These are phyloP conservation scores for Dreissena polymorpha DNA, from an alignment of 1,140 invertebrate genomes.

Conservation along the genomic window DNA sequence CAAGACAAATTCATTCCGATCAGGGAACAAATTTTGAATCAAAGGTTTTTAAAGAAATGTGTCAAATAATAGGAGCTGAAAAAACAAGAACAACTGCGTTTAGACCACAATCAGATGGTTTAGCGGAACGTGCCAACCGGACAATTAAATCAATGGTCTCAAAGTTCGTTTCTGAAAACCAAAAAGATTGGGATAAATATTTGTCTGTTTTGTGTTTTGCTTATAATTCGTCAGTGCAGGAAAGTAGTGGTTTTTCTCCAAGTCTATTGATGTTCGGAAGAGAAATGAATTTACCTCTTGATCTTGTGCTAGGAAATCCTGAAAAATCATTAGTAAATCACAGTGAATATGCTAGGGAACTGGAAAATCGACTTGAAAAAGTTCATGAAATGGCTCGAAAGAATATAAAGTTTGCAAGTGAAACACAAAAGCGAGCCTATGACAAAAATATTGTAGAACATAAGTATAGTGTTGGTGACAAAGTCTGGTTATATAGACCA, in stretches of 20 bases:
- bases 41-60: constrained; percentile 43
- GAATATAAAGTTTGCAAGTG: not conserved
- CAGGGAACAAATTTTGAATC: constrained; percentile 66
- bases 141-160: constrained; percentile 45
- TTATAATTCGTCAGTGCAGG: constrained; percentile 37
- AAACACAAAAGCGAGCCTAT: not conserved
- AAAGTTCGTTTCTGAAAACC: constrained; percentile 31
- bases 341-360: not conserved
- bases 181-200: constrained; percentile 51
- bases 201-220: constrained; percentile 37
- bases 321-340: not conserved
- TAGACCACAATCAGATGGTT: not conserved
- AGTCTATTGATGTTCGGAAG: constrained; percentile 15
- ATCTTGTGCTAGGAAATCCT: not conserved
- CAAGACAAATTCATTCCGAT: constrained; percentile 74
- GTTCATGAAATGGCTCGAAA: constrained; percentile 14
- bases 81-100: constrained; percentile 21
- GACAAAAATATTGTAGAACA: constrained; percentile 1
- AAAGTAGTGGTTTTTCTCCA: constrained; percentile 42
- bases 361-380: not conserved
- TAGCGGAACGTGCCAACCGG: constrained; percentile 37
- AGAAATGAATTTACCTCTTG: not conserved
- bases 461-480: not conserved
- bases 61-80: constrained; percentile 41
- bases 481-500: not conserved